Evolutionary conservation across 2,888 invertebrate genomes (phyloP), one percentile per base, ranked within the genome.

Genomic region (Slavum lentiscoides): DNA sequence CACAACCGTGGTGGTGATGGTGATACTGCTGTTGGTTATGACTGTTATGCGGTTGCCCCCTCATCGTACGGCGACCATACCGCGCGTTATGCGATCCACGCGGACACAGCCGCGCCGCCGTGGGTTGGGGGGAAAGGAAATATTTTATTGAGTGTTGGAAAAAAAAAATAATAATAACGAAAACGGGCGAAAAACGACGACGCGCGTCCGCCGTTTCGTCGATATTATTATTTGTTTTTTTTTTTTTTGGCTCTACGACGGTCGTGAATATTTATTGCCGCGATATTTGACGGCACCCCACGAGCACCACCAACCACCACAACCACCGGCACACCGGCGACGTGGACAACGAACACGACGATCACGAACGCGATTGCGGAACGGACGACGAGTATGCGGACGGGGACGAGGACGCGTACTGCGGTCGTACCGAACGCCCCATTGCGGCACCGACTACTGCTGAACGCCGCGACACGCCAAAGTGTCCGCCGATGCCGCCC

Each of bases 51-150:
- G 75, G 37, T 30, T 49, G 37, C 13, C 77, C 64, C 55, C 62
- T 82, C 82, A 76, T 76, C 62, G 64, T 75, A 5, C n/a, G 37
- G 17, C 21, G 21, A 59, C n/a, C 68, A 82, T 62, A 13, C 21
- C 53, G 55, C 55, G 43, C 21, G 62, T 11, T 49, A 23, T 9
- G n/a, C 23, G 21, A 17, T 59, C 39, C 49, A 8, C 21, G 7
- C 21, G 30, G 30, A 53, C 59, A 43, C 7, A 2, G 43, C 4
- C 4, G 43, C 2, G 43, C 7, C 8, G 43, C 43, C 9, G 9
- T 6, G 9, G 43, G 43, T 39, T 13, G 13, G 49, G 49, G 3
- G 1, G 13, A 6, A 11, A 2, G 43, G 11, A 7, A 9, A 6
- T 43, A 9, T 43, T 9, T 43, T 43, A 43, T 43, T 58, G 23